Percentiles rank a stretch among this genome's conserved stretches.
Conservation (phyloP, 2,113 vertebrate species). For the Lucifuga dentata region DNA sequence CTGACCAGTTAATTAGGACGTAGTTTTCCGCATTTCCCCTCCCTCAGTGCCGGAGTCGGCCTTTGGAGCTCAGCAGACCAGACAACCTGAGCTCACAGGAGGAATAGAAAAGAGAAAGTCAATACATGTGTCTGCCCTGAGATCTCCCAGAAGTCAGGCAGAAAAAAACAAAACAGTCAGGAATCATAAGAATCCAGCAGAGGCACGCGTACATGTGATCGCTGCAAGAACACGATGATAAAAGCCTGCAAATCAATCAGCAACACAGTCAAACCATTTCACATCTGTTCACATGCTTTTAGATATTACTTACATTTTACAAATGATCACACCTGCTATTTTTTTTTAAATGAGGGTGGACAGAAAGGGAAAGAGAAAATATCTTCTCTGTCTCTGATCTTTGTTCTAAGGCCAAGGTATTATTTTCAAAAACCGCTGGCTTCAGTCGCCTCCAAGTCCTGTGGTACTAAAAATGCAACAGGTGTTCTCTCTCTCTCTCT, state of each 20-base stretch:
- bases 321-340: too few relatives aligned
- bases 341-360: slow-evolving; percentile 4
- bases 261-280: background rate
- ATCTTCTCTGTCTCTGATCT: slow-evolving; percentile 27
- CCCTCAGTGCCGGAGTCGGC: slow-evolving; percentile 15
- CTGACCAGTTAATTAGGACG: slow-evolving; percentile 62
- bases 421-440: slow-evolving; percentile 30
- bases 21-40: slow-evolving; percentile 49
- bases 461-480: slow-evolving; percentile 62
- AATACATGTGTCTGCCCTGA: slow-evolving; percentile 50
- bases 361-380: slow-evolving; percentile 22
- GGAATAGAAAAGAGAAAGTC: slow-evolving; percentile 53
- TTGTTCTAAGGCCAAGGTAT: slow-evolving; percentile 13
- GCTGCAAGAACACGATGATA: slow-evolving; percentile 1
- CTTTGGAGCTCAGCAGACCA: slow-evolving; percentile 64
- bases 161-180: slow-evolving; percentile 1
- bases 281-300: background rate
- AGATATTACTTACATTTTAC: too few relatives aligned
- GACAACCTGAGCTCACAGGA: slow-evolving; percentile 54
- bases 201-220: background rate
- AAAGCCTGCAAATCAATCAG: too few relatives aligned
- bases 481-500: slow-evolving; percentile 37
- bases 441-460: slow-evolving; percentile 23
- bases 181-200: slow-evolving; percentile 19
- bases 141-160: slow-evolving; percentile 26